Evolutionary conservation across 2,888 invertebrate genomes (phyloP).

Genomic region (Acanthosoma haemorrhoidale): DNA sequence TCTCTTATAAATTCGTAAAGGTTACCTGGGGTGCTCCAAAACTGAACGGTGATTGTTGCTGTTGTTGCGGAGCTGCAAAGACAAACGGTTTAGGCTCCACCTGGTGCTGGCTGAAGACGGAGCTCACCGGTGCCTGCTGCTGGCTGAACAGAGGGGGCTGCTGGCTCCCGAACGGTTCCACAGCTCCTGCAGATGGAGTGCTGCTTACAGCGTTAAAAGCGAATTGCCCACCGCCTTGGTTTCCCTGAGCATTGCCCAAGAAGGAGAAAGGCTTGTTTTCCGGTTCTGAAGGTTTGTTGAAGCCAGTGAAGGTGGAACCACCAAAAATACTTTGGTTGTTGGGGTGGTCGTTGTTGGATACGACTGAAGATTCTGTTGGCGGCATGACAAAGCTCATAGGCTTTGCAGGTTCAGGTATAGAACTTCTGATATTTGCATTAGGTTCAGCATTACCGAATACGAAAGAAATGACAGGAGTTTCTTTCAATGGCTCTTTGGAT

Average conservation of each 20-base stretch:
- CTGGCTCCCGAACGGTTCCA: conserved; percentile 6
- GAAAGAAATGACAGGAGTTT: conserved; percentile 2
- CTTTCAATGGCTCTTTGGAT: conserved; percentile 23
- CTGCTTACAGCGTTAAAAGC: not conserved
- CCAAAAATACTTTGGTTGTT: conserved; percentile 12
- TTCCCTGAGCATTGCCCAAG: conserved; percentile 1
- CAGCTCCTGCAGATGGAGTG: not conserved
- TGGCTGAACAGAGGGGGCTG: not conserved
- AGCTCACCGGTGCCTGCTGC: conserved; percentile 5
- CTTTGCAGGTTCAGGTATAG: not conserved
- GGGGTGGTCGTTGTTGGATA: not conserved
- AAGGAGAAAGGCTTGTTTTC: conserved; percentile 26
- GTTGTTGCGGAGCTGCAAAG: conserved; percentile 25
- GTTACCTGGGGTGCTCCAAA: no score
- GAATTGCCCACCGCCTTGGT: conserved; percentile 4
- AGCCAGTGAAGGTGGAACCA: not conserved
- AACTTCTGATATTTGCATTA: not conserved
- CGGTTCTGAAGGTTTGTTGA: not conserved
- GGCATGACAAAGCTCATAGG: not conserved
- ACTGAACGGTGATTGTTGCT: conserved; percentile 6
- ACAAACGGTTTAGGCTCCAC: conserved; percentile 30
- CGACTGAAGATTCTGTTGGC: not conserved
- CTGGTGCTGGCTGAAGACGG: conserved; percentile 25
- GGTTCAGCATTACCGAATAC: conserved; percentile 18
- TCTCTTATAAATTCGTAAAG: no score